Percentiles rank a stretch among this genome's conserved stretches.
These are phyloP conservation scores for Poecilia latipinna DNA, from an alignment of 2,113 vertebrate genomes.

Conservation along the genomic window DNA sequence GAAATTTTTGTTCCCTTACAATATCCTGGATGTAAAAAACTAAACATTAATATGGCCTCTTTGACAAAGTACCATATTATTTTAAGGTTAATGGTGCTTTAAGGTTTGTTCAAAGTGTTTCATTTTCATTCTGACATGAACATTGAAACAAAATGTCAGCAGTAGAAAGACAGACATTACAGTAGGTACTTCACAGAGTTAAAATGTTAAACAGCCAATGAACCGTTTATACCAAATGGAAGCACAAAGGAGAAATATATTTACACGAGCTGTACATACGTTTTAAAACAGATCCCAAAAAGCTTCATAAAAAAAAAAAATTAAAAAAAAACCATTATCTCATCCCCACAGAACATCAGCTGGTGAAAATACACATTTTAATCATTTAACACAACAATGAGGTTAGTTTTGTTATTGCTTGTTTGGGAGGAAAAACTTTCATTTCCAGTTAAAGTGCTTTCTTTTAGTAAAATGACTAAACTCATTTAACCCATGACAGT, in stretches of 20 bases:
- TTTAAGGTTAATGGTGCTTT: background rate
- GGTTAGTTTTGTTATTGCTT: slow-evolving; percentile 65
- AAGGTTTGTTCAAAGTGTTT: background rate
- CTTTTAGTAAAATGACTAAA: slow-evolving; percentile 79
- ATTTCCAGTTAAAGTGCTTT: slow-evolving; percentile 79
- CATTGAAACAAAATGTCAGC: slow-evolving; percentile 6
- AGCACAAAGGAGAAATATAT: background rate
- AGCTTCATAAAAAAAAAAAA: slow-evolving; percentile 2
- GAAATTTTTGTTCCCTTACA: background rate
- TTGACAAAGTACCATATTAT: background rate
- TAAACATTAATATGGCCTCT: background rate
- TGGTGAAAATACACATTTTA: background rate
- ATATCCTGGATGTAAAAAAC: background rate
- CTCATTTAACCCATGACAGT: slow-evolving; percentile 22
- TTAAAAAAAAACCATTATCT: slow-evolving; percentile 8
- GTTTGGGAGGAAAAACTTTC: slow-evolving; percentile 7
- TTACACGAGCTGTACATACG: slow-evolving; percentile 47
- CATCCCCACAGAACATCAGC: background rate
- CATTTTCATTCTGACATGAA: background rate
- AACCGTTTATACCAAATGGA: slow-evolving; percentile 5
- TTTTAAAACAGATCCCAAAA: background rate
- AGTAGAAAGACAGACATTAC: slow-evolving; percentile 6
- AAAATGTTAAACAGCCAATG: slow-evolving; percentile 3
- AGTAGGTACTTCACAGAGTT: slow-evolving; percentile 10
- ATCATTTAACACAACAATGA: slow-evolving; percentile 39